phyloP scores from a whole-genome alignment of 2,113 vertebrate species.

The Psophia crepitans region DNA sequence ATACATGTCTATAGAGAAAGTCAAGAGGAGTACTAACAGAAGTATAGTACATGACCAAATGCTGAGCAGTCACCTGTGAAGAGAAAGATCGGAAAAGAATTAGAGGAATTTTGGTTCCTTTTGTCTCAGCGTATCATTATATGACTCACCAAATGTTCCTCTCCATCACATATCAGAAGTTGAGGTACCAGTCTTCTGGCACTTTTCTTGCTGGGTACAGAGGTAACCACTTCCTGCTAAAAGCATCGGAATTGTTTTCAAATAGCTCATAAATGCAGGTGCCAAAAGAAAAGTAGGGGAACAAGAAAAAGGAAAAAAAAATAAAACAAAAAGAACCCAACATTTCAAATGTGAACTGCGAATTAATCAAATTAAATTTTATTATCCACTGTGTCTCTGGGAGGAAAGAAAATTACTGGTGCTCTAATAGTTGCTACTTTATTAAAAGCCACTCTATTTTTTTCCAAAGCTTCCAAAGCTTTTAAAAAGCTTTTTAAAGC shows the following conservation, averaged over 20 bases:
- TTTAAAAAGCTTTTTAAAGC: constrained; percentile 49
- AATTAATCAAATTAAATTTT: constrained; percentile 36
- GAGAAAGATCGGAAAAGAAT: neutral
- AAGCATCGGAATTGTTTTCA: constrained; percentile 32
- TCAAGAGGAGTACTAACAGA: neutral
- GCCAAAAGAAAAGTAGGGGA: neutral
- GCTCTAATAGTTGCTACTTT: neutral
- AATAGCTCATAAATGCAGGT: neutral
- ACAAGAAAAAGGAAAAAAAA: neutral
- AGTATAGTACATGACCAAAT: neutral
- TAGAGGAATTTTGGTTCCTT: neutral
- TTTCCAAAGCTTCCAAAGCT: neutral
- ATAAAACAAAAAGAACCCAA: neutral
- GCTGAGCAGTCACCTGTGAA: neutral
- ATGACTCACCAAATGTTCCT: constrained; percentile 40
- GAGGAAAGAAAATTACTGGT: constrained; percentile 29
- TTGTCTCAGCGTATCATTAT: constrained; percentile 6
- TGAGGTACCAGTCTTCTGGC: neutral
- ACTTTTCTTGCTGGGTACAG: neutral
- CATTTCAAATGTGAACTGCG: neutral
- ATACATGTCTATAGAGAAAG: neutral
- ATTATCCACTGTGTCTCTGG: neutral
- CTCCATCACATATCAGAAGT: neutral
- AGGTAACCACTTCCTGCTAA: constrained; percentile 11
- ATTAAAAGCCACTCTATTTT: constrained; percentile 46